Conservation (phyloP, 2,113 vertebrate genomes). For the Narcine bancroftii region DNA sequence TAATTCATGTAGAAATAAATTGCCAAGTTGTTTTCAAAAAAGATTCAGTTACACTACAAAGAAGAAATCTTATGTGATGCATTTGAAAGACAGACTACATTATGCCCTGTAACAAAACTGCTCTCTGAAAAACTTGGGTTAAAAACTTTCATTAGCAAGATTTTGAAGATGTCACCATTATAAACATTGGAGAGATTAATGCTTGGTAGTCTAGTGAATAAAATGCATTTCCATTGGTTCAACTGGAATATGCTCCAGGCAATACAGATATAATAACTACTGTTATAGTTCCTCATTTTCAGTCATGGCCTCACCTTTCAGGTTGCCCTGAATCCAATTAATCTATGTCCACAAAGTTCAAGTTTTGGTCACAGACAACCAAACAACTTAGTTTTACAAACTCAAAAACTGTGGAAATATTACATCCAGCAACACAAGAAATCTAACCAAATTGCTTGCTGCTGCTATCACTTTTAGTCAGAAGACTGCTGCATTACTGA, state of each 20-base stretch:
- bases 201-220: background rate
- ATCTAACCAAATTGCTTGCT: background rate
- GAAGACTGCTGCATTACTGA: background rate
- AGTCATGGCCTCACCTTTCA: background rate
- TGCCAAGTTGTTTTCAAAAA: background rate
- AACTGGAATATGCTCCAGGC: background rate
- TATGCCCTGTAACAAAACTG: background rate
- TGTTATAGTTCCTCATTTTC: background rate
- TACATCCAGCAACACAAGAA: background rate
- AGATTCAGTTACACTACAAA: background rate
- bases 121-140: background rate
- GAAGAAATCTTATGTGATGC: background rate
- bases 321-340: background rate
- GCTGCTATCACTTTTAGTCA: background rate
- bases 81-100: background rate
- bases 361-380: background rate
- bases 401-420: background rate
- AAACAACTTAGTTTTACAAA: background rate
- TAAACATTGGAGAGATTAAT: background rate
- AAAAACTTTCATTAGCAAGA: background rate
- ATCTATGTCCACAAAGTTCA: background rate
- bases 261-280: background rate
- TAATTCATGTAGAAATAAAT: background rate
- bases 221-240: background rate
- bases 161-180: background rate